A percentile compares a stretch with the other conserved stretches of the same genome.
Conservation (phyloP, 1,140 invertebrate species). For the Hycleus cichorii region DNA sequence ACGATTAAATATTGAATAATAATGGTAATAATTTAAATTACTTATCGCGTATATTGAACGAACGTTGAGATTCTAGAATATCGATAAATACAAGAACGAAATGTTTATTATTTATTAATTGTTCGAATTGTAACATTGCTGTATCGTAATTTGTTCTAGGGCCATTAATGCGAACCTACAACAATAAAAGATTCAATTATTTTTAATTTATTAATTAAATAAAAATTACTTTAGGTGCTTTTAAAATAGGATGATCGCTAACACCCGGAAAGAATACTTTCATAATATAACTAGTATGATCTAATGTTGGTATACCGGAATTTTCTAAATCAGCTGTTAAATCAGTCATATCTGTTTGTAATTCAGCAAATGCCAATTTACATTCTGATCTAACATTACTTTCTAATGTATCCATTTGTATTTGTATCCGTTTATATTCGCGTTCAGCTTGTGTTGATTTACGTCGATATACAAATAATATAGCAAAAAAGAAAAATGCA, state of each 20-base stretch:
- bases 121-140: slow-evolving; percentile 92
- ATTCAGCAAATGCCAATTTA: slow-evolving; percentile 96
- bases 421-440: slow-evolving; percentile 95
- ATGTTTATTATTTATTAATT: slow-evolving; percentile 86
- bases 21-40: slow-evolving; percentile 35
- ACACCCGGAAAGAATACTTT: slow-evolving; percentile 97
- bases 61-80: slow-evolving; percentile 82
- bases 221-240: slow-evolving; percentile 62
- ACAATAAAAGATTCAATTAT: slow-evolving; percentile 18
- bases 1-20: no score
- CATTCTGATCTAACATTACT: slow-evolving; percentile 96
- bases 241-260: slow-evolving; percentile 83
- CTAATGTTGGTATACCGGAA: slow-evolving; percentile 90
- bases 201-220: slow-evolving; percentile 4
- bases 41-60: slow-evolving; percentile 89
- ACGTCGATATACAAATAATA: slow-evolving; percentile 80
- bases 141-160: slow-evolving; percentile 83
- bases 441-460: slow-evolving; percentile 92
- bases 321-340: slow-evolving; percentile 92
- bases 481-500: slow-evolving; percentile 75
- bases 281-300: slow-evolving; percentile 96
- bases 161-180: slow-evolving; percentile 58
- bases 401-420: slow-evolving; percentile 98
- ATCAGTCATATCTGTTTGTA: slow-evolving; percentile 99
- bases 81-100: slow-evolving; percentile 91